Conservation (phyloP, 2,888 invertebrate genomes). For the Malachius bipustulatus region DNA sequence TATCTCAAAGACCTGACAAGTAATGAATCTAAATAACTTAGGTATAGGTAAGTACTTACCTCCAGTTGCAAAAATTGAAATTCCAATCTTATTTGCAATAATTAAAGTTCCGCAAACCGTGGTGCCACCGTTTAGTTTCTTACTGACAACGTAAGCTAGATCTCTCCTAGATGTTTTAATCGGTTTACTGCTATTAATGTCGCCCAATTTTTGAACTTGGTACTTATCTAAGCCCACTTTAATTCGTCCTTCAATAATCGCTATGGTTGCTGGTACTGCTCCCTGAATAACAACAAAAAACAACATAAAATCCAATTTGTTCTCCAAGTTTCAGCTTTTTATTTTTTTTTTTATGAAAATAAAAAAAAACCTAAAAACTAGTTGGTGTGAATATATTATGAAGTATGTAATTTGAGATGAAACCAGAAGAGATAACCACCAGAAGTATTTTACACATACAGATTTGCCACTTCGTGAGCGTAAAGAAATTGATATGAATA, state of each 20-base stretch:
- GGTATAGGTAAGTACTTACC: constrained; percentile 39
- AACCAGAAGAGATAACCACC: no score
- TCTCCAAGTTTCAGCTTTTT: no score
- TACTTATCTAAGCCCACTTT: constrained; percentile 60
- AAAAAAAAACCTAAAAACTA: no score
- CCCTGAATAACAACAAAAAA: constrained; percentile 54
- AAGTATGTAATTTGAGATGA: no score
- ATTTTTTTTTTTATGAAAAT: no score
- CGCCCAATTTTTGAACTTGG: constrained; percentile 56
- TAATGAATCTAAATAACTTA: no score
- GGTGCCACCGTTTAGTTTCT: constrained; percentile 72
- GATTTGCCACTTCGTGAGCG: no score
- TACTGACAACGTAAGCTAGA: constrained; percentile 62
- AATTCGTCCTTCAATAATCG: constrained; percentile 70
- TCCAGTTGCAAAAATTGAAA: constrained; percentile 90
- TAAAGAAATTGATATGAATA: no score
- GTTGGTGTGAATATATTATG: no score
- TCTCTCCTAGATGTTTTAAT: constrained; percentile 85
- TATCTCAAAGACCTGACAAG: no score
- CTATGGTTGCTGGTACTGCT: constrained; percentile 86
- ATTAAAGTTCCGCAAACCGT: constrained; percentile 93
- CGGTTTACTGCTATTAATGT: constrained; percentile 33
- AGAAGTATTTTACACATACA: no score
- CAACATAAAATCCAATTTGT: neutral
- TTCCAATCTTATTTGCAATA: constrained; percentile 67